phyloP scores from a whole-genome alignment of 2,113 vertebrate genomes.

The Blennius ocellaris region DNA sequence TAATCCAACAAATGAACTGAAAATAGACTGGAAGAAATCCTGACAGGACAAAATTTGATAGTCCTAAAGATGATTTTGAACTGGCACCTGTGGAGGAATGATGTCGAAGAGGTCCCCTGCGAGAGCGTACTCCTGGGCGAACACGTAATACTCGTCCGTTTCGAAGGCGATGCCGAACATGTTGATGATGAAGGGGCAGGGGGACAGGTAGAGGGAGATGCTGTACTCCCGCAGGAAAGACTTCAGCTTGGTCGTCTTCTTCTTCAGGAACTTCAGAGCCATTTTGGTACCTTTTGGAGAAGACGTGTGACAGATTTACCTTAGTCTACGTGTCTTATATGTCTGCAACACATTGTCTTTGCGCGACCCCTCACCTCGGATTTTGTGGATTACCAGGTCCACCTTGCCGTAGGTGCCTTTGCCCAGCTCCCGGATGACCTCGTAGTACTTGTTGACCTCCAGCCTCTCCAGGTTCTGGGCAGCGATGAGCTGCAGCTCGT shows the following conservation, averaged over 20 bases:
- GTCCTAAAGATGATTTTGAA: not conserved
- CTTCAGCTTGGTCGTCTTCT: slow-evolving; percentile 89
- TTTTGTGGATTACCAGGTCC: slow-evolving; percentile 86
- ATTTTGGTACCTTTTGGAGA: slow-evolving; percentile 84
- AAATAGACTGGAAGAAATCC: too few species aligned
- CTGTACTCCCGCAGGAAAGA: slow-evolving; percentile 88
- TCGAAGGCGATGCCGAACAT: slow-evolving; percentile 88
- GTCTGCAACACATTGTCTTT: not conserved
- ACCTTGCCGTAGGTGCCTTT: slow-evolving; percentile 87
- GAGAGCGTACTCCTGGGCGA: slow-evolving; percentile 88
- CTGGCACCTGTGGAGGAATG: slow-evolving; percentile 87
- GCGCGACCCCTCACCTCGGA: slow-evolving; percentile 77
- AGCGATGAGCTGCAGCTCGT: slow-evolving; percentile 84
- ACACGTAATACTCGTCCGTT: slow-evolving; percentile 87
- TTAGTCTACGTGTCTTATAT: not conserved
- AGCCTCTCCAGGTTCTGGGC: slow-evolving; percentile 84
- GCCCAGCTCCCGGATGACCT: slow-evolving; percentile 85
- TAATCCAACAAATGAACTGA: too few species aligned
- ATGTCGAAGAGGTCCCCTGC: slow-evolving; percentile 89
- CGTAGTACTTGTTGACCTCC: slow-evolving; percentile 85
- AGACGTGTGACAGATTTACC: not conserved
- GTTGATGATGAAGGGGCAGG: slow-evolving; percentile 88
- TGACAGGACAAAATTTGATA: too few species aligned
- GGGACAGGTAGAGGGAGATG: slow-evolving; percentile 86
- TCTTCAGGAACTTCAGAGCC: slow-evolving; percentile 89